Conservation (phyloP, 2,113 vertebrate genomes). For the Xiphias gladius region DNA sequence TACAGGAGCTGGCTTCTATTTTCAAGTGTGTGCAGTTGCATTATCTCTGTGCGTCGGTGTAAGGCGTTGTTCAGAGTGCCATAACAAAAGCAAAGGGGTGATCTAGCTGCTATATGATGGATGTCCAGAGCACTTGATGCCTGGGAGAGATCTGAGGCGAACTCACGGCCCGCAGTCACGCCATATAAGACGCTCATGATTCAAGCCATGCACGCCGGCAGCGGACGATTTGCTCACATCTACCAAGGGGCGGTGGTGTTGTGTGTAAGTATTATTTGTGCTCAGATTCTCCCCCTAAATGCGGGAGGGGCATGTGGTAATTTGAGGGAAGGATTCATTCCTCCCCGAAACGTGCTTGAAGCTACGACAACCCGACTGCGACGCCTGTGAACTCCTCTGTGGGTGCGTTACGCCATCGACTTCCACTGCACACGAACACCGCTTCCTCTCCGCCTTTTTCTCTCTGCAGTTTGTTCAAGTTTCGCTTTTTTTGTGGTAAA, state of each 20-base stretch:
- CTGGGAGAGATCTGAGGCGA: constrained; percentile 51
- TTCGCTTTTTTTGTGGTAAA: constrained; percentile 14
- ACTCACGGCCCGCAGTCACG: constrained; percentile 57
- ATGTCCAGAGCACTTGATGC: constrained; percentile 58
- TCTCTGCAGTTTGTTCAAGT: not conserved
- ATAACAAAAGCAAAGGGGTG: constrained; percentile 40
- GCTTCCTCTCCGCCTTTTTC: not conserved
- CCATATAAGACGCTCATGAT: constrained; percentile 52
- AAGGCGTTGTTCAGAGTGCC: constrained; percentile 28
- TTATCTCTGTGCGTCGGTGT: constrained; percentile 23
- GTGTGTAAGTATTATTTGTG: constrained; percentile 27
- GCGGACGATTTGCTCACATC: not conserved
- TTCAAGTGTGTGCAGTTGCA: not conserved
- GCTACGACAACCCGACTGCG: not conserved
- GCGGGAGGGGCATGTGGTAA: constrained; percentile 3
- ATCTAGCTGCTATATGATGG: constrained; percentile 62
- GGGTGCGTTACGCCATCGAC: constrained; percentile 11
- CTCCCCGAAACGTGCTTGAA: not conserved
- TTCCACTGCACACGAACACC: constrained; percentile 36
- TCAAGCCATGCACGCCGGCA: constrained; percentile 52
- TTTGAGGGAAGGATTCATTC: constrained; percentile 37
- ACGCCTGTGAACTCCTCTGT: constrained; percentile 16
- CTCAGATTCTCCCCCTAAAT: constrained; percentile 3
- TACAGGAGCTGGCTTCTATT: not conserved
- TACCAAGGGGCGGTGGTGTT: constrained; percentile 14